Evolutionary conservation across 2,888 invertebrate genomes (phyloP).

Genomic region (Nephrotoma appendiculata): DNA sequence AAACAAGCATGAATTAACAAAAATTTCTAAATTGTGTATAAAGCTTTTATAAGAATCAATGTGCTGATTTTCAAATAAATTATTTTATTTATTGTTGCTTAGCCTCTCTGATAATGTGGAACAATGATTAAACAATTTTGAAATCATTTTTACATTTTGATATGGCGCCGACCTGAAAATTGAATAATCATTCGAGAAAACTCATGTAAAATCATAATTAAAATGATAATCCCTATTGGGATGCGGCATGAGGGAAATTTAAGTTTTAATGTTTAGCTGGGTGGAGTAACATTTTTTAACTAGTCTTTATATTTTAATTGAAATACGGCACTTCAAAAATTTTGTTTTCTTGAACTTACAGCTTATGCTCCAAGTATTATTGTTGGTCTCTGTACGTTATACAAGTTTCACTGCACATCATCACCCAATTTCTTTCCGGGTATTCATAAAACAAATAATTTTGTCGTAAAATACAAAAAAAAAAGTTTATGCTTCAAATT

Average conservation of each 20-base stretch:
- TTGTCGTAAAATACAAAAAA: not conserved
- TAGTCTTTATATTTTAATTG: too few relatives aligned
- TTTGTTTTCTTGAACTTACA: too few relatives aligned
- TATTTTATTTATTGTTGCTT: not conserved
- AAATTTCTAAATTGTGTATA: not conserved
- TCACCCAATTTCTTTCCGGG: not conserved
- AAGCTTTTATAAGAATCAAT: not conserved
- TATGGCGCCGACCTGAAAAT: too few relatives aligned
- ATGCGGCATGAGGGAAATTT: not conserved
- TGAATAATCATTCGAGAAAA: too few relatives aligned
- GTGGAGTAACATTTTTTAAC: too few relatives aligned
- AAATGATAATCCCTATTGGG: not conserved
- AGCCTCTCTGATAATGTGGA: not conserved
- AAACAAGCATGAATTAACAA: not conserved
- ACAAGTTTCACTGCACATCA: not conserved
- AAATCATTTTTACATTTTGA: not conserved
- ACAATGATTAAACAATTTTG: not conserved
- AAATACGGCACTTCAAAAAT: too few relatives aligned
- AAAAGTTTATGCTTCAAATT: not conserved
- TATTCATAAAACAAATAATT: not conserved
- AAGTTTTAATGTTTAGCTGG: not conserved
- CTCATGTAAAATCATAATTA: too few relatives aligned
- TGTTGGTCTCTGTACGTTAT: too few relatives aligned
- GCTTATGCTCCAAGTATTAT: too few relatives aligned
- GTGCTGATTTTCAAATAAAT: not conserved